Evolutionary conservation across 2,888 invertebrate species (phyloP).

Genomic region (Andricus curvator): DNA sequence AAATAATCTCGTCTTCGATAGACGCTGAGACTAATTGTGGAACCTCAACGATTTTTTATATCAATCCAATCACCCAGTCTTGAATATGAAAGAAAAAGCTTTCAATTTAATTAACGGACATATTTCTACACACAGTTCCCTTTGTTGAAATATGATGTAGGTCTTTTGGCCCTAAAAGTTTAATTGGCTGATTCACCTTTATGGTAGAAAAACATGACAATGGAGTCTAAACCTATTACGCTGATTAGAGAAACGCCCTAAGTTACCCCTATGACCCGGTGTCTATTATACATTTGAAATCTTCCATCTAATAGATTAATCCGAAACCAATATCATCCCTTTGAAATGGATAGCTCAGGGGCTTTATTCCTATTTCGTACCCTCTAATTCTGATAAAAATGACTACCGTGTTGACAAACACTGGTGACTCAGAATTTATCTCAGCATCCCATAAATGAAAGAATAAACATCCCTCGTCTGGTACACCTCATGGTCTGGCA

Average conservation of each 20-base stretch:
- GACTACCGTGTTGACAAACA: conserved; percentile 19
- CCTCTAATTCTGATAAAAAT: background rate
- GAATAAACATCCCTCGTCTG: conserved; percentile 33
- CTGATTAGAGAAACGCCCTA: background rate
- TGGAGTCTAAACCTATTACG: background rate
- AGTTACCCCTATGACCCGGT: background rate
- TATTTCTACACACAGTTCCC: too few species aligned
- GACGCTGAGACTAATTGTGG: conserved; percentile 20
- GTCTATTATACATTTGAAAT: background rate
- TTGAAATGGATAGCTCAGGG: background rate
- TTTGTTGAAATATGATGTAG: background rate
- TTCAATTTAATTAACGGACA: background rate
- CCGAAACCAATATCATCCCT: background rate
- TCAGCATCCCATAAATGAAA: conserved; percentile 22
- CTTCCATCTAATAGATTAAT: conserved; percentile 6
- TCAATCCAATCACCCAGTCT: conserved; percentile 2
- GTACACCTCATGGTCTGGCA: conserved; percentile 51
- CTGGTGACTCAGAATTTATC: conserved; percentile 26
- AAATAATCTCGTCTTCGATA: background rate
- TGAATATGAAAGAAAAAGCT: background rate
- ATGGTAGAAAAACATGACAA: conserved; percentile 11
- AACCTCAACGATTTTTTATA: background rate
- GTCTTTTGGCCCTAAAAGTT: background rate
- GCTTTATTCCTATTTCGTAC: background rate
- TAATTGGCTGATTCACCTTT: background rate